Evolutionary conservation across 92 coral and sea anemone species (phyloP).

Genomic region (Phenganax stokvisi): DNA sequence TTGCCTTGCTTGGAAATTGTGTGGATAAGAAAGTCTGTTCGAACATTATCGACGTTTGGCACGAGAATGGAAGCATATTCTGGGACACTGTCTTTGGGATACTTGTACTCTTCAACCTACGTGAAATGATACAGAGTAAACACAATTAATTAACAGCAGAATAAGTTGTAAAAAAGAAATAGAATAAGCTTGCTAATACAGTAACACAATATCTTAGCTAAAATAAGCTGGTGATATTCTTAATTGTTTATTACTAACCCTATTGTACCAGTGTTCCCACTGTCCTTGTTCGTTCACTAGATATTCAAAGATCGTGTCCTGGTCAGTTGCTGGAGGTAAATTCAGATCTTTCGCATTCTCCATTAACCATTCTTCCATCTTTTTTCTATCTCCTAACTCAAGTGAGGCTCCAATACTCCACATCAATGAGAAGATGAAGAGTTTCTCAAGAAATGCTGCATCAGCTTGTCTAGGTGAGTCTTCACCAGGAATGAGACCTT

Average conservation of each 20-base stretch:
- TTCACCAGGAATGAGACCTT: conserved; percentile 94
- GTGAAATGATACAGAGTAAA: neutral
- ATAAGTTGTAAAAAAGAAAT: neutral
- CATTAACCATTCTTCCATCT: conserved; percentile 79
- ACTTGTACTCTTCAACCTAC: conserved; percentile 84
- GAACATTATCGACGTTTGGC: conserved; percentile 93
- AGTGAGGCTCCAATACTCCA: conserved; percentile 99
- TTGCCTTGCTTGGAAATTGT: conserved; percentile 88
- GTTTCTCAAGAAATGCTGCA: conserved; percentile 73
- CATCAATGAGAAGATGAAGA: conserved; percentile 88
- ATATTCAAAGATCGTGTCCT: conserved; percentile 90
- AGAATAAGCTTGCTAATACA: neutral
- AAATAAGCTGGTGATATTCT: neutral
- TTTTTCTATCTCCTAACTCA: conserved; percentile 78
- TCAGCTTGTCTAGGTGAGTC: conserved; percentile 94
- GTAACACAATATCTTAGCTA: neutral
- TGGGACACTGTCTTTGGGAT: conserved; percentile 72
- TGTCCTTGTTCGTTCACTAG: conserved; percentile 88
- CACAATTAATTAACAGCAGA: neutral
- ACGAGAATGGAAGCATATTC: conserved; percentile 93
- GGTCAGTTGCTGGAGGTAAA: conserved; percentile 65
- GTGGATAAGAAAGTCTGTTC: conserved; percentile 89
- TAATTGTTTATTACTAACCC: conserved; percentile 50
- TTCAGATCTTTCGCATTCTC: conserved; percentile 52
- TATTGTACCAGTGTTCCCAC: conserved; percentile 93